Percentiles rank a stretch among this genome's conserved stretches.
Evolutionary conservation across 2,797 vertebrate genomes (phyloP).

Genomic region (Argentina silus): DNA sequence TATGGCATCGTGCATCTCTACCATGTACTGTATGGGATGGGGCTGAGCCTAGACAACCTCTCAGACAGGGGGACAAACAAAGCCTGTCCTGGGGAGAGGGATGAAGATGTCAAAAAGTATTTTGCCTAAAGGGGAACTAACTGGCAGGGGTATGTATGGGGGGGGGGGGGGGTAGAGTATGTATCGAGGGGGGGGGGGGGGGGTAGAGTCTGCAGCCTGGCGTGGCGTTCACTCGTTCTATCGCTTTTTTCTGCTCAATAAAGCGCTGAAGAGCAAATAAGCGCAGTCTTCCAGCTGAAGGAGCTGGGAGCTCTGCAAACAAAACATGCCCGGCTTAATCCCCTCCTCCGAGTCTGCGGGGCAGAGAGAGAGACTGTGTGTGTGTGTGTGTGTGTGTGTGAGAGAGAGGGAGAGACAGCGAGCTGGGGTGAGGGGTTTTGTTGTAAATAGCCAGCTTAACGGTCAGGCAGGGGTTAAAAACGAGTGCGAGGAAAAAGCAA

Average conservation of each 20-base stretch:
- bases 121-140: conserved; percentile 78
- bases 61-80: background rate
- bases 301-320: conserved; percentile 39
- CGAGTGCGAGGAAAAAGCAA: conserved; percentile 1
- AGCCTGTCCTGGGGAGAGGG: background rate
- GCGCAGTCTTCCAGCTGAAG: conserved; percentile 39
- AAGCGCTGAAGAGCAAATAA: conserved; percentile 44
- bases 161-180: background rate
- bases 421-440: background rate
- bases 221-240: conserved; percentile 7
- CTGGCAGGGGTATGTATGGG: conserved; percentile 71
- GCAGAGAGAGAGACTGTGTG: background rate
- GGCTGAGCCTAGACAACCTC: conserved; percentile 9
- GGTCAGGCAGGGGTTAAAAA: background rate
- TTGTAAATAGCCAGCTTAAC: conserved; percentile 12
- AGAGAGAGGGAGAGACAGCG: background rate
- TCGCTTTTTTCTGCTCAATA: conserved; percentile 41
- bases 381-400: conserved; percentile 21
- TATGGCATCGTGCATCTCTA: background rate
- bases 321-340: conserved; percentile 38
- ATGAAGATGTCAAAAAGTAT: conserved; percentile 6
- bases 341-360: background rate
- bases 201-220: conserved; percentile 7
- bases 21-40: background rate
- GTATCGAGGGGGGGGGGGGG: conserved; percentile 5